These are phyloP conservation scores for Drosophila mercatorum DNA, from an alignment of 2,888 invertebrate genomes.

Conservation along the genomic window DNA sequence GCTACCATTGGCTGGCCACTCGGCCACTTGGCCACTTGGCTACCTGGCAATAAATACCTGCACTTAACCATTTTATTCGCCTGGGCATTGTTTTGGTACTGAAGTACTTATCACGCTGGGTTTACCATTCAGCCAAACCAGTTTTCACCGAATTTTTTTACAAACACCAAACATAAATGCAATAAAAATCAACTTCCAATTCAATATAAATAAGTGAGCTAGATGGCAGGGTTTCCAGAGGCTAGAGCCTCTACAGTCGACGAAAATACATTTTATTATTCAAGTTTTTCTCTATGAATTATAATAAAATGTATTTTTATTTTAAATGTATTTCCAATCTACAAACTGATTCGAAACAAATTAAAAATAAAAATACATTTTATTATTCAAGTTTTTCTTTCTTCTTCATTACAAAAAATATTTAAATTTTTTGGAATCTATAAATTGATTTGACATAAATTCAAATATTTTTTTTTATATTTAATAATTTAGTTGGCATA, in stretches of 20 bases:
- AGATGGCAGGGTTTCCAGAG: background rate
- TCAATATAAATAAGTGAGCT: background rate
- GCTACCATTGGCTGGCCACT: conserved; percentile 8
- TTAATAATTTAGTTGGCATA: too few species aligned
- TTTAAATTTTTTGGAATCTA: too few species aligned
- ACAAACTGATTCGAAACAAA: too few species aligned
- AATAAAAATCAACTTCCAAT: background rate
- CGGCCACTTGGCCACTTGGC: conserved; percentile 4
- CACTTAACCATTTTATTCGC: conserved; percentile 2
- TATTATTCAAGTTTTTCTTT: too few species aligned
- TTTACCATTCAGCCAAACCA: background rate
- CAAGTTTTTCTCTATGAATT: too few species aligned
- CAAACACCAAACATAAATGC: conserved; percentile 11
- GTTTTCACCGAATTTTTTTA: background rate
- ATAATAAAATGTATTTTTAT: too few species aligned
- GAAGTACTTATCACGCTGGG: conserved; percentile 1
- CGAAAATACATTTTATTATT: background rate
- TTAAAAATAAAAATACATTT: too few species aligned
- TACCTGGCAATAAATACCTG: conserved; percentile 14
- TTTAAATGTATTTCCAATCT: too few species aligned
- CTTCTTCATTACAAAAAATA: too few species aligned
- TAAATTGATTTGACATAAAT: too few species aligned
- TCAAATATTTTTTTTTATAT: too few species aligned
- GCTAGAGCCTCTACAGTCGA: background rate
- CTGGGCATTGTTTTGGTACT: conserved; percentile 2